Evolutionary conservation across 2,797 vertebrate species (phyloP), one percentile per base, ranked within the genome.

Genomic region (Danio aesculapii): DNA sequence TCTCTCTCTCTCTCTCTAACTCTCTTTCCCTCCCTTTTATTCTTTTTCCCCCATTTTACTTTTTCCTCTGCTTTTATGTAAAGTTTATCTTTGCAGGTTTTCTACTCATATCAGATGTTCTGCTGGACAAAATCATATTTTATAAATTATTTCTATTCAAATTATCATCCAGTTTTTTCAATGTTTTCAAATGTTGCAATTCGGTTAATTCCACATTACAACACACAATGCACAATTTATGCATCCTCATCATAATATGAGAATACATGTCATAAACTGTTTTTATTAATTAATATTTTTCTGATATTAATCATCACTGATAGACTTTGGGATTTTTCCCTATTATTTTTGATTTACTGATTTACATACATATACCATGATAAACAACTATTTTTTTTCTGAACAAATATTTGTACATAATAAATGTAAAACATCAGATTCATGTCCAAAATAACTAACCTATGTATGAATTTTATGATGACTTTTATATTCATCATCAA

Each of bases 21-120:
- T 30, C 30, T 30, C 30, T 30, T 30, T 30, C 30, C 30, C 30
- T 30, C 30, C 30, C 30, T 30, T 30, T 30, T 30, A 30, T 30
- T 30, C 30, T 75, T 68, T 21, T 77, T 78, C 82, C 81, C 79
- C 77, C 58, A 46, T 81, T 77, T 50, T 86, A 64, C 82, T 82
- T 83, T 83, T 81, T 81, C 71, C 6, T 55, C 21, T 59, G 43
- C 19, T 68, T 78, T 80, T 46, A 73, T 9, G 72, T 12, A 59
- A 67, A 19, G 52, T 79, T 77, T 59, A 39, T 57, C 8, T 77
- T 50, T 44, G 13, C 8, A 3, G 63, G 46, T 62, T 63, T 68
- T 75, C 21, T 55, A 30, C 8, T 46, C 49, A 50, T 44, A 69
- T 30, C 7, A 53, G 55, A 47, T 74, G n/a, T 43, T 52, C 69